Evolutionary conservation across 64 coral and sea anemone species (phyloP).

Genomic region (Orbicella faveolata): DNA sequence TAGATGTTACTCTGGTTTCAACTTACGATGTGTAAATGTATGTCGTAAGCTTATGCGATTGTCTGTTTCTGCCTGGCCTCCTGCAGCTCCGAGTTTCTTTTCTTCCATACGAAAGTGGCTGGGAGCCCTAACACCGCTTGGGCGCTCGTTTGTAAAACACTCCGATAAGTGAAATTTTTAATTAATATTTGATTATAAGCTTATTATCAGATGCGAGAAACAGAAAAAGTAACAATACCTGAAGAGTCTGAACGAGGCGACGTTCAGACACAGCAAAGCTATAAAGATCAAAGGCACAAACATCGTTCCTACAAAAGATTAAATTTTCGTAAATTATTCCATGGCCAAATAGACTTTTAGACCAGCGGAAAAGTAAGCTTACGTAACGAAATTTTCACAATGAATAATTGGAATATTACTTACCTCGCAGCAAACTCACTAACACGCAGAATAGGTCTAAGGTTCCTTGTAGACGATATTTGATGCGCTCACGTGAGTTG

Average conservation of each 20-base stretch:
- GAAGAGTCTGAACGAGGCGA: not conserved
- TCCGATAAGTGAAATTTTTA: too few relatives aligned
- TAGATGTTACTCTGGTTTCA: too few relatives aligned
- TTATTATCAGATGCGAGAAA: not conserved
- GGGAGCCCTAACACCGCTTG: too few relatives aligned
- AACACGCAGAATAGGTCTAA: not conserved
- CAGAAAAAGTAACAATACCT: not conserved
- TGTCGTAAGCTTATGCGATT: too few relatives aligned
- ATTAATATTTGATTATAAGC: not conserved
- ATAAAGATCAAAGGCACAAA: not conserved
- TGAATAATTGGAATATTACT: not conserved
- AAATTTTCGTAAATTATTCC: too few relatives aligned
- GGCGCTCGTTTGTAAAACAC: too few relatives aligned
- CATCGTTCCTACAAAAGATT: not conserved
- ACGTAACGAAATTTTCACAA: not conserved
- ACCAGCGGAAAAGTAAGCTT: too few relatives aligned
- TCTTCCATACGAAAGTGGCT: too few relatives aligned
- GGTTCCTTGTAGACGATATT: not conserved
- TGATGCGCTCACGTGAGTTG: slow-evolving; percentile 19
- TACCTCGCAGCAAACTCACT: not conserved
- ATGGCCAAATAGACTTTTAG: too few relatives aligned
- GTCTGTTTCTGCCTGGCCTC: too few relatives aligned
- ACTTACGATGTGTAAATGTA: too few relatives aligned
- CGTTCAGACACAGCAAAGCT: not conserved
- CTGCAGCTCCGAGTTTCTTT: too few relatives aligned